Percentiles rank a stretch among this genome's conserved stretches.
Conservation (phyloP, 2,888 invertebrate genomes). For the Pristionchus japonicus region DNA sequence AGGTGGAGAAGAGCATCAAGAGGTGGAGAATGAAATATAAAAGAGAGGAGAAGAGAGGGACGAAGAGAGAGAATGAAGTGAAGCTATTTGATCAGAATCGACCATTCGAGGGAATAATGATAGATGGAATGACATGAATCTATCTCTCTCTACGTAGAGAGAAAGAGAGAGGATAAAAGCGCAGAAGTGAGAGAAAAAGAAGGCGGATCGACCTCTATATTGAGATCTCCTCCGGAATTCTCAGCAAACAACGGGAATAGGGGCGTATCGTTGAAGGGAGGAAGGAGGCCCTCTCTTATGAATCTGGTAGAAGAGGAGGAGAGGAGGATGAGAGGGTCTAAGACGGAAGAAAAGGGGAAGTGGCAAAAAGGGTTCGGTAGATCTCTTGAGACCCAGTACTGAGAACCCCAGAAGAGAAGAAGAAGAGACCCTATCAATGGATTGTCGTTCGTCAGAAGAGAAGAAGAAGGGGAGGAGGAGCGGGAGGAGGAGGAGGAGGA, state of each 20-base stretch:
- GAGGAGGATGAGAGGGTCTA: conserved; percentile 13
- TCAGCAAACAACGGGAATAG: conserved; percentile 39
- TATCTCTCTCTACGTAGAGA: not conserved
- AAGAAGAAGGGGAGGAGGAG: not conserved
- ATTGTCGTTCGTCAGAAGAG: conserved; percentile 24
- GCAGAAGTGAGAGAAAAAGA: conserved; percentile 6
- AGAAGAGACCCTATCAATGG: conserved; percentile 30
- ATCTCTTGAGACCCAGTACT: conserved; percentile 27
- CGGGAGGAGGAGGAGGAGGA: not conserved
- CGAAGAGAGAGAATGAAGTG: not conserved
- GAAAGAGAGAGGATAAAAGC: not conserved
- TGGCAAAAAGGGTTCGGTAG: conserved; percentile 18
- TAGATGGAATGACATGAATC: not conserved
- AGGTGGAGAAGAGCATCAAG: conserved; percentile 36
- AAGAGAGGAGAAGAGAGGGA: not conserved
- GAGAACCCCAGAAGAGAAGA: not conserved
- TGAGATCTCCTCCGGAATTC: conserved; percentile 20
- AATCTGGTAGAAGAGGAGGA: conserved; percentile 41
- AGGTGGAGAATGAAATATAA: conserved; percentile 1
- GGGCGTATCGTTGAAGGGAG: conserved; percentile 41
- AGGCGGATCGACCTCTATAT: conserved; percentile 31
- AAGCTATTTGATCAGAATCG: conserved; percentile 29
- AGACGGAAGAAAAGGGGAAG: not conserved
- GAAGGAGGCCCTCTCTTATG: not conserved
- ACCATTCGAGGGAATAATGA: conserved; percentile 29